phyloP scores from a whole-genome alignment of 2,797 vertebrate species.

The Ceyx erithaca region DNA sequence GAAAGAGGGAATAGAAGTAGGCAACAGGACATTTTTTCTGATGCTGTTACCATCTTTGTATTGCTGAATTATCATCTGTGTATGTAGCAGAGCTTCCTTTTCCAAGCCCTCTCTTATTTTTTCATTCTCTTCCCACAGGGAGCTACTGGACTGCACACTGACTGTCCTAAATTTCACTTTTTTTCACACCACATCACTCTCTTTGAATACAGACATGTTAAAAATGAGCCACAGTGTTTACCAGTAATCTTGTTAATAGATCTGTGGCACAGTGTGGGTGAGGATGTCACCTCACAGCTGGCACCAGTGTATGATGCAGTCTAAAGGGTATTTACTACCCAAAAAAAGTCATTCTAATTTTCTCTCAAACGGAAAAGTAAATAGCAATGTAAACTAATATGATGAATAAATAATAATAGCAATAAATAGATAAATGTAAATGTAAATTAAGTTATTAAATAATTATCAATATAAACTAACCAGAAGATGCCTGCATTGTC shows the following conservation, averaged over 20 bases:
- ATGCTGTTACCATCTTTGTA: not conserved
- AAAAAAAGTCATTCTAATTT: not conserved
- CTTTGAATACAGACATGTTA: not conserved
- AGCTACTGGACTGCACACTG: not conserved
- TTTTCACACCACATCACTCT: not conserved
- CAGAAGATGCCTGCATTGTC: not conserved
- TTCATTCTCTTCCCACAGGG: not conserved
- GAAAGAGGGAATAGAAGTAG: not conserved
- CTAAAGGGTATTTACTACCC: not conserved
- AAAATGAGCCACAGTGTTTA: conserved; percentile 15
- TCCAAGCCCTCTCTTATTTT: not conserved
- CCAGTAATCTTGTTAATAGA: conserved; percentile 5
- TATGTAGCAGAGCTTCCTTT: not conserved
- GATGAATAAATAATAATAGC: not conserved
- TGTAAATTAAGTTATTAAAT: not conserved
- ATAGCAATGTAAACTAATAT: not conserved
- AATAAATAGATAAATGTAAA: not conserved
- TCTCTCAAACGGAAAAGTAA: conserved; percentile 5
- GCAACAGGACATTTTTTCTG: not conserved
- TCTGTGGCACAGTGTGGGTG: not conserved
- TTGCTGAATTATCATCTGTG: not conserved
- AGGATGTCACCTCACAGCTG: not conserved
- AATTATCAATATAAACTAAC: not conserved
- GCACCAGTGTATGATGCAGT: not conserved
- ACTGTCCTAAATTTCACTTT: not conserved